Percentiles rank a stretch among this genome's conserved stretches.
These are phyloP conservation scores for Dione juno DNA, from an alignment of 2,888 invertebrate species.

Conservation along the genomic window DNA sequence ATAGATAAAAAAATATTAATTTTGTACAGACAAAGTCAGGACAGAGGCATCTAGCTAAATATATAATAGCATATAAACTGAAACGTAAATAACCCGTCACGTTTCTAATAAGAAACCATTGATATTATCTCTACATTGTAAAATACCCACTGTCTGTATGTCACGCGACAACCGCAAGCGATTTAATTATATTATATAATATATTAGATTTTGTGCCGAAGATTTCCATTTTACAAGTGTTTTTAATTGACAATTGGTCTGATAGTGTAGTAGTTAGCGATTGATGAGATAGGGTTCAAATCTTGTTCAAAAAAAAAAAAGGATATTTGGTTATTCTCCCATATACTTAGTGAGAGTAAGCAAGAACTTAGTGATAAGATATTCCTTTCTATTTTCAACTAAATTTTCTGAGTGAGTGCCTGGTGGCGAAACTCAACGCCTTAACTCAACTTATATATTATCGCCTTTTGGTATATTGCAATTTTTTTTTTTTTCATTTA, in stretches of 20 bases:
- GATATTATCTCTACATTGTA: conserved; percentile 1
- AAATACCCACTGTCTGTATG: not conserved
- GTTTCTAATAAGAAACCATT: conserved; percentile 11
- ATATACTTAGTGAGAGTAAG: too few species aligned
- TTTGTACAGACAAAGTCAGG: not conserved
- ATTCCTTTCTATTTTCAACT: too few species aligned
- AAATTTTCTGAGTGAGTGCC: too few species aligned
- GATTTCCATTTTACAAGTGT: not conserved
- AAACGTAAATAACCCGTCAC: conserved; percentile 13
- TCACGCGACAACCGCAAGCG: conserved; percentile 11
- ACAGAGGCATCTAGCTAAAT: not conserved
- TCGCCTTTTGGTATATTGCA: too few species aligned
- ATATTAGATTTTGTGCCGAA: not conserved
- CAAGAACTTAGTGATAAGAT: too few species aligned
- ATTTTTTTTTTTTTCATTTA: too few species aligned
- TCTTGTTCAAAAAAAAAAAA: too few species aligned
- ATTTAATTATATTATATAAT: conserved; percentile 10
- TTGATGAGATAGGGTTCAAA: too few species aligned
- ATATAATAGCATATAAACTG: not conserved
- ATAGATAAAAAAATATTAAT: too few species aligned
- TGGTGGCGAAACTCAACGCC: too few species aligned
- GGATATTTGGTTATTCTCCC: too few species aligned
- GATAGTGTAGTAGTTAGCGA: not conserved
- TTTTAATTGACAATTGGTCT: not conserved
- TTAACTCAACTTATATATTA: too few species aligned